phyloP scores from a whole-genome alignment of 2,797 vertebrate species.

The Cetoscarus ocellatus region DNA sequence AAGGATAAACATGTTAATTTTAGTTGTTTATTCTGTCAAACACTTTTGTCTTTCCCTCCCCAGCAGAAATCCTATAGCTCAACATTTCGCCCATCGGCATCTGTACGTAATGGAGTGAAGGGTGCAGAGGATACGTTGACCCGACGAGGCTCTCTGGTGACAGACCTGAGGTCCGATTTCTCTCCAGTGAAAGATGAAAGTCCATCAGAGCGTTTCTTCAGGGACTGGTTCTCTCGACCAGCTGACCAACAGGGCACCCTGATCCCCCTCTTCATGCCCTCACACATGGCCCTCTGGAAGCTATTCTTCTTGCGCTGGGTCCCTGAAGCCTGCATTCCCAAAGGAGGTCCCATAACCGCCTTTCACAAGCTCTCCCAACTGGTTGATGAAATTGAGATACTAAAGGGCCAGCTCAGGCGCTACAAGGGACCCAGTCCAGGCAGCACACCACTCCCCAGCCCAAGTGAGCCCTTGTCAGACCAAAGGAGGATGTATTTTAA shows the following conservation, averaged over 20 bases:
- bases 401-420: slow-evolving; percentile 89
- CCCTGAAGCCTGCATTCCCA: slow-evolving; percentile 92
- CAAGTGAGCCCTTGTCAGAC: slow-evolving; percentile 69
- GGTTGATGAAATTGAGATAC: slow-evolving; percentile 91
- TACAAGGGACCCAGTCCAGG: slow-evolving; percentile 76
- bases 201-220: slow-evolving; percentile 88
- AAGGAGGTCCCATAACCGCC: slow-evolving; percentile 88
- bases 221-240: slow-evolving; percentile 90
- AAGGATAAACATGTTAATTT: not conserved
- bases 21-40: not conserved
- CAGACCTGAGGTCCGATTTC: slow-evolving; percentile 86
- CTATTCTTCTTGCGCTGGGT: slow-evolving; percentile 98
- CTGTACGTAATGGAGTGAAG: slow-evolving; percentile 87
- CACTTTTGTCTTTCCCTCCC: slow-evolving; percentile 4
- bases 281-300: slow-evolving; percentile 93
- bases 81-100: slow-evolving; percentile 84
- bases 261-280: slow-evolving; percentile 88
- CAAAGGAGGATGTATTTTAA: slow-evolving; percentile 92
- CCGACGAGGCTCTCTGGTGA: slow-evolving; percentile 89
- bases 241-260: slow-evolving; percentile 89
- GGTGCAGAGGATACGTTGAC: slow-evolving; percentile 82
- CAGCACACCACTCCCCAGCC: slow-evolving; percentile 60
- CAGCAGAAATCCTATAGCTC: slow-evolving; percentile 93
- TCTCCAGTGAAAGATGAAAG: slow-evolving; percentile 78
- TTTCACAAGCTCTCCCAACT: slow-evolving; percentile 92